Evolutionary conservation across 1,140 invertebrate species (phyloP).

Genomic region (Lysiphlebus fabarum): DNA sequence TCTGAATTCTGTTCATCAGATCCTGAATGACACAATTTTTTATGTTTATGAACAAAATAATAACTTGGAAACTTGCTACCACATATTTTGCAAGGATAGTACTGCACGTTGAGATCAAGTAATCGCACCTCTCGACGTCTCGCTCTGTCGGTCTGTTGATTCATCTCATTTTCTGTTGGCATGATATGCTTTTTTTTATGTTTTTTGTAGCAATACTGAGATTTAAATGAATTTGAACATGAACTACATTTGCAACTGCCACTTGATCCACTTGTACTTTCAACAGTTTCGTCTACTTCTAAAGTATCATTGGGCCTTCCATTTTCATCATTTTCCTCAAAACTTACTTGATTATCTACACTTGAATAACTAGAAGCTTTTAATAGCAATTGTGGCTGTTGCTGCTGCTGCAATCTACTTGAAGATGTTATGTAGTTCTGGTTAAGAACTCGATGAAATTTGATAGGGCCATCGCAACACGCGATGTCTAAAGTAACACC

Average conservation of each 20-base stretch:
- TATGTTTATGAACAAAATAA: slow-evolving; percentile 89
- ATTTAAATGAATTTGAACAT: slow-evolving; percentile 78
- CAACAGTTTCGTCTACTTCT: slow-evolving; percentile 21
- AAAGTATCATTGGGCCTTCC: slow-evolving; percentile 27
- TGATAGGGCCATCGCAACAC: slow-evolving; percentile 82
- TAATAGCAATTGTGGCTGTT: slow-evolving; percentile 34
- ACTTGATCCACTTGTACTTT: slow-evolving; percentile 13
- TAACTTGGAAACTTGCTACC: slow-evolving; percentile 89
- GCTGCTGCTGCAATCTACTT: slow-evolving; percentile 29
- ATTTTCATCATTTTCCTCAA: slow-evolving; percentile 42
- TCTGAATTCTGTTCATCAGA: slow-evolving; percentile 24
- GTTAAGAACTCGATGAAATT: slow-evolving; percentile 75
- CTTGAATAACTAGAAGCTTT: slow-evolving; percentile 34
- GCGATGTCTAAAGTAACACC: slow-evolving; percentile 74
- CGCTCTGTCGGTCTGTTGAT: slow-evolving; percentile 26
- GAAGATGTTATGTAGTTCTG: slow-evolving; percentile 60
- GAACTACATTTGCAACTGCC: slow-evolving; percentile 67
- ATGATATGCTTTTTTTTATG: slow-evolving; percentile 70
- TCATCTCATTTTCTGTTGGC: slow-evolving; percentile 40
- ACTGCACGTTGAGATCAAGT: slow-evolving; percentile 79
- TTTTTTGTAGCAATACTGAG: slow-evolving; percentile 78
- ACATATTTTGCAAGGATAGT: slow-evolving; percentile 89
- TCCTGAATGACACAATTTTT: slow-evolving; percentile 72
- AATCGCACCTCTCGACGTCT: slow-evolving; percentile 59
- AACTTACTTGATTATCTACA: slow-evolving; percentile 26